A percentile compares a stretch with the other conserved stretches of the same genome.
These are phyloP conservation scores for Okamejei kenojei DNA, from an alignment of 2,797 vertebrate species.

Conservation along the genomic window DNA sequence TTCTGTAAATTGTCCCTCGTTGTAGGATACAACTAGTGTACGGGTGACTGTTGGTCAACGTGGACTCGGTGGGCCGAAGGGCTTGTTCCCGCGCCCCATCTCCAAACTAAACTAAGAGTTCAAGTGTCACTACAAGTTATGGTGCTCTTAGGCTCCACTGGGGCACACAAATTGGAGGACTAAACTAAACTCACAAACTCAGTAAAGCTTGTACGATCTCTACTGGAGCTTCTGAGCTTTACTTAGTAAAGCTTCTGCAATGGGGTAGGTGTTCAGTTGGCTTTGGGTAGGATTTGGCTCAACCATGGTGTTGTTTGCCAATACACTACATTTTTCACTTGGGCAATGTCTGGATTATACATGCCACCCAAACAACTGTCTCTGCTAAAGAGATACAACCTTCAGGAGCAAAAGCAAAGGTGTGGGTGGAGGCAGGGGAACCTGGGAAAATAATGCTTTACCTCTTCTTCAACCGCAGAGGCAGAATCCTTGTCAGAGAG, in stretches of 20 bases:
- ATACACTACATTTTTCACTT: background rate
- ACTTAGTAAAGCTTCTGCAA: background rate
- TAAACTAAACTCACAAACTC: background rate
- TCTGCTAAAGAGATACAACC: background rate
- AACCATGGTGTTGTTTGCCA: background rate
- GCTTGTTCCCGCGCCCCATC: no score
- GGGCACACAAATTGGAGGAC: no score
- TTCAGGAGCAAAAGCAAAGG: background rate
- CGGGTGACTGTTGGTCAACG: no score
- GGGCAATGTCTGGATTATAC: background rate
- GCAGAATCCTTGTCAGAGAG: slow-evolving; percentile 72
- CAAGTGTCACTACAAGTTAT: no score
- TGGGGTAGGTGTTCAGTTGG: background rate
- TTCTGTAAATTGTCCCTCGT: no score
- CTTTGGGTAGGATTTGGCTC: background rate
- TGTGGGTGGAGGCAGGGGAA: background rate
- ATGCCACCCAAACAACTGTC: background rate
- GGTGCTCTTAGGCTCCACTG: no score
- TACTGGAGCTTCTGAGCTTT: no score
- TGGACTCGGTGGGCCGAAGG: no score
- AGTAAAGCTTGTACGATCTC: background rate
- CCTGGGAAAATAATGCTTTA: slow-evolving; percentile 45
- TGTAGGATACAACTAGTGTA: no score
- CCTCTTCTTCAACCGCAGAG: slow-evolving; percentile 80
- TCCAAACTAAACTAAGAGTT: no score